These are phyloP conservation scores for Chymomyza amoena DNA, from an alignment of 2,888 invertebrate species.

Conservation along the genomic window DNA sequence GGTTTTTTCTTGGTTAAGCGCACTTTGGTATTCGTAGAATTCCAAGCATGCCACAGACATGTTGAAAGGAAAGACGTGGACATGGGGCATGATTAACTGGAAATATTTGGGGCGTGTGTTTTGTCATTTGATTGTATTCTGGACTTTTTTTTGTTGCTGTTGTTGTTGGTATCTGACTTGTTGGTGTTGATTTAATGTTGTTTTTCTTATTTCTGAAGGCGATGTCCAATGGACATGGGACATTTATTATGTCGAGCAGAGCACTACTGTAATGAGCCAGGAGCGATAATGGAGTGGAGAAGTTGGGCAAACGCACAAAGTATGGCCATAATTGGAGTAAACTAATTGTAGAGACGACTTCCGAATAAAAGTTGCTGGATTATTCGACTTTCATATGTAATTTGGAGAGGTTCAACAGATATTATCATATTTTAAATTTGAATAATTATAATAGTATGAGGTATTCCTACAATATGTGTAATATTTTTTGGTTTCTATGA, in stretches of 20 bases:
- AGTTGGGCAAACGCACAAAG: too few relatives aligned
- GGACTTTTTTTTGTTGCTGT: background rate
- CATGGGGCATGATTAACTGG: constrained; percentile 59
- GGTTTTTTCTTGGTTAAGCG: constrained; percentile 6
- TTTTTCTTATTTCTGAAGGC: constrained; percentile 14
- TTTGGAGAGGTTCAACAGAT: too few relatives aligned
- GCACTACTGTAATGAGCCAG: background rate
- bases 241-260: background rate
- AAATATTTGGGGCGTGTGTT: constrained; percentile 65
- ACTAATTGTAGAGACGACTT: too few relatives aligned
- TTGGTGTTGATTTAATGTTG: constrained; percentile 27
- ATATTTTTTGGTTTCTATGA: too few relatives aligned
- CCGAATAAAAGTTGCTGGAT: too few relatives aligned
- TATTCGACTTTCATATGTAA: too few relatives aligned
- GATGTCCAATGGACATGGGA: background rate
- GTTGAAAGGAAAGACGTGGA: constrained; percentile 24
- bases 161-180: background rate
- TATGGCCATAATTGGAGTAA: too few relatives aligned
- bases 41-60: constrained; percentile 26
- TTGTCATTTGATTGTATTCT: constrained; percentile 21
- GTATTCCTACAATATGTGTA: too few relatives aligned
- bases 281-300: background rate
- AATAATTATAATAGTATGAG: too few relatives aligned
- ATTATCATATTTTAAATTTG: too few relatives aligned
- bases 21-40: constrained; percentile 59